Evolutionary conservation across 2,797 vertebrate species (phyloP).

Genomic region (Cuculus canorus): DNA sequence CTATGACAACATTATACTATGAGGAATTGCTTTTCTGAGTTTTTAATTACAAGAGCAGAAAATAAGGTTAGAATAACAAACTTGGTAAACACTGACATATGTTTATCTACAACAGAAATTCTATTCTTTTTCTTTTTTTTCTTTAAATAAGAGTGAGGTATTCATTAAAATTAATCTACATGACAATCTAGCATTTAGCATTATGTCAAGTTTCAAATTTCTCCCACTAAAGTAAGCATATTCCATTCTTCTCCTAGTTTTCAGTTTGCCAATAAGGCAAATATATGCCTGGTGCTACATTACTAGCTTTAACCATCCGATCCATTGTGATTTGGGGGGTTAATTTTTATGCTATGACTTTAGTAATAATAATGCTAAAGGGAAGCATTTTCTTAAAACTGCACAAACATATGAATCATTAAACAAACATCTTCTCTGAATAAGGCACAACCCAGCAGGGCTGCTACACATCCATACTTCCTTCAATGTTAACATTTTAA

Average conservation of each 20-base stretch:
- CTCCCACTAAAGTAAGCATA: not conserved
- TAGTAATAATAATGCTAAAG: not conserved
- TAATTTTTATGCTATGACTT: not conserved
- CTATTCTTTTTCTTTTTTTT: not conserved
- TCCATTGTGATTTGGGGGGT: not conserved
- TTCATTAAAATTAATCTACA: not conserved
- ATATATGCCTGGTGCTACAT: not conserved
- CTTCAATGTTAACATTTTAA: constrained; percentile 25
- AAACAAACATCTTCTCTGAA: constrained; percentile 20
- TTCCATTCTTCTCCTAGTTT: not conserved
- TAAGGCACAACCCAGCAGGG: constrained; percentile 21
- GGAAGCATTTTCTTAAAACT: constrained; percentile 13
- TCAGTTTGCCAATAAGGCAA: not conserved
- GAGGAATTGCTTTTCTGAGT: not conserved
- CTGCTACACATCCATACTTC: not conserved
- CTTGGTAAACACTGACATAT: not conserved
- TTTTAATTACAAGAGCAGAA: not conserved
- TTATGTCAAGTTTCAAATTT: not conserved
- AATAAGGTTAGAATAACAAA: not conserved
- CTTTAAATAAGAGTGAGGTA: not conserved
- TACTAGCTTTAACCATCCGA: not conserved
- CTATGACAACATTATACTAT: not conserved
- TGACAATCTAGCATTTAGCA: not conserved
- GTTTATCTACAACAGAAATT: not conserved
- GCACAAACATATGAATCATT: constrained; percentile 15